Conservation (phyloP, 1,140 invertebrate genomes). For the Metaphire vulgaris region DNA sequence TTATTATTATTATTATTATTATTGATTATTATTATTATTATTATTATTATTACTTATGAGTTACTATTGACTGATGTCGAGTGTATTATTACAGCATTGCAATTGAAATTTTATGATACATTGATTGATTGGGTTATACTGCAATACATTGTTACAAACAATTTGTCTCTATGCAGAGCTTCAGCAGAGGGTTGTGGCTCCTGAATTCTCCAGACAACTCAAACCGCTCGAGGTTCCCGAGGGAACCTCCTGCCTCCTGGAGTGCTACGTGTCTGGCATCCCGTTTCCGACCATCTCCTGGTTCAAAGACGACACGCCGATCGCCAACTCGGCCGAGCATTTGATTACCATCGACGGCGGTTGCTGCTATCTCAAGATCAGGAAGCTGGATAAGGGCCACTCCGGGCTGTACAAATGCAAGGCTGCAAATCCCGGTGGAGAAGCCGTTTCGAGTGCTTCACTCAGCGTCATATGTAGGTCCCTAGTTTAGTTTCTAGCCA, state of each 20-base stretch:
- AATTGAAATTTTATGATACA: too few relatives aligned
- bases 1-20: too few relatives aligned
- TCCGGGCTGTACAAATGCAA: constrained; percentile 52
- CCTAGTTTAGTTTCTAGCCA: too few relatives aligned
- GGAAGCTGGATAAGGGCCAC: constrained; percentile 47
- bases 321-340: constrained; percentile 50
- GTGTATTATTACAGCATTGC: too few relatives aligned
- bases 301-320: constrained; percentile 47
- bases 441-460: constrained; percentile 52
- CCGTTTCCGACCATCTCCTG: constrained; percentile 50
- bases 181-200: constrained; percentile 48
- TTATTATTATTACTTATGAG: too few relatives aligned
- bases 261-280: constrained; percentile 50
- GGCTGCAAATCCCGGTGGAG: constrained; percentile 55
- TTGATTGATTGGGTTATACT: too few relatives aligned
- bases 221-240: constrained; percentile 47
- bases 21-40: too few relatives aligned
- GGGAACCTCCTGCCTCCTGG: constrained; percentile 45
- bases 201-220: constrained; percentile 49
- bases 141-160: too few relatives aligned
- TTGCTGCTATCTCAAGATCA: constrained; percentile 54
- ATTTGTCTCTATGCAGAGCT: too few relatives aligned
- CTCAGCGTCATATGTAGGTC: constrained; percentile 54
- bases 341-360: constrained; percentile 53
- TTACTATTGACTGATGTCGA: too few relatives aligned